A percentile compares a stretch with the other conserved stretches of the same genome.
Conservation (phyloP, 2,888 invertebrate genomes). For the Desoria tigrina region DNA sequence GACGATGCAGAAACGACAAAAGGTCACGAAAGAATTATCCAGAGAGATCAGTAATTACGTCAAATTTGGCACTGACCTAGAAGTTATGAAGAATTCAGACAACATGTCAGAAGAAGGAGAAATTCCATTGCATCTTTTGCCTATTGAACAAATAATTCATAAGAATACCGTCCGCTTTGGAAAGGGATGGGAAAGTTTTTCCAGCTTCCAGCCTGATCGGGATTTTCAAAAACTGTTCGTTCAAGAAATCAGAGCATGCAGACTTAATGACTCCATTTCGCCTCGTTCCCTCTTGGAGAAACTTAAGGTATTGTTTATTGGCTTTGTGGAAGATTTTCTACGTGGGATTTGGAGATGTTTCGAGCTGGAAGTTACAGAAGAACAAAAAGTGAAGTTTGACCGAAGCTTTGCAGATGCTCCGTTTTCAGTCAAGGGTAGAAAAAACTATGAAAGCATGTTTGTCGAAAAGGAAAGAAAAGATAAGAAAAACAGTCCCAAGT, state of each 20-base stretch:
- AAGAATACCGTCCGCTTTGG: conserved; percentile 24
- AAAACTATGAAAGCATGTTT: conserved; percentile 2
- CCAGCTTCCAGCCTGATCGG: conserved; percentile 16
- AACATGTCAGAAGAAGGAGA: background rate
- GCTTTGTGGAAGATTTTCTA: conserved; percentile 19
- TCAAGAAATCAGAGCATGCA: background rate
- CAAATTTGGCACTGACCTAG: background rate
- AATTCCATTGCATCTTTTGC: conserved; percentile 4
- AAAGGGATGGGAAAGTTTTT: conserved; percentile 29
- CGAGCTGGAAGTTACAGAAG: background rate
- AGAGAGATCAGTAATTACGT: conserved; percentile 29
- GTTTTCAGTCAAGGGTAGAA: background rate
- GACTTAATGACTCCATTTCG: background rate
- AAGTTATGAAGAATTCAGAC: background rate
- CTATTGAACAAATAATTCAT: conserved; percentile 10
- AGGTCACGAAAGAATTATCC: conserved; percentile 13
- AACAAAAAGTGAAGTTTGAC: background rate
- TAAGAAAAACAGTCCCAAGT: background rate
- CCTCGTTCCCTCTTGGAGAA: conserved; percentile 3
- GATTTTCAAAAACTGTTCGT: conserved; percentile 8
- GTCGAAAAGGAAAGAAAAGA: background rate
- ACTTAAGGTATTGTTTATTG: conserved; percentile 12
- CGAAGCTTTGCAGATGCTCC: background rate
- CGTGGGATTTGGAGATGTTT: conserved; percentile 15
- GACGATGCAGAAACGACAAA: conserved; percentile 21